A percentile compares a stretch with the other conserved stretches of the same genome.
Conservation (phyloP, 2,797 vertebrate genomes). For the Prionace glauca region DNA sequence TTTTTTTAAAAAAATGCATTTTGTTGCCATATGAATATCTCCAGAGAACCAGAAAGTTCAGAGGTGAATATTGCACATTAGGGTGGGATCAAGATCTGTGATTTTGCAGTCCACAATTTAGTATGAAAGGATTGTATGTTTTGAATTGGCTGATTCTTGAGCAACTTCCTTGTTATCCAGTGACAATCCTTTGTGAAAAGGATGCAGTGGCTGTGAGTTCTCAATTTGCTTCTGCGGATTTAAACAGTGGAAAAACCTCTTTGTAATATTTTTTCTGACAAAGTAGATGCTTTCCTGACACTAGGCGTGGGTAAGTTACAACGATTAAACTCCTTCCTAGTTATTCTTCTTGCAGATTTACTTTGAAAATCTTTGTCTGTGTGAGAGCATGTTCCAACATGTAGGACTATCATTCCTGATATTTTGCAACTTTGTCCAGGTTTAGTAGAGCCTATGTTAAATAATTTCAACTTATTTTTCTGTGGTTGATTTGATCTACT, state of each 20-base stretch:
- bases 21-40: neutral
- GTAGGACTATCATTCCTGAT: neutral
- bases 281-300: neutral
- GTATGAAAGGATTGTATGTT: neutral
- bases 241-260: neutral
- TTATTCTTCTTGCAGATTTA: neutral
- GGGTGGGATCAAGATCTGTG: neutral
- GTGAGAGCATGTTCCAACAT: neutral
- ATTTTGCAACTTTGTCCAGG: neutral
- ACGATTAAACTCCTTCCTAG: neutral
- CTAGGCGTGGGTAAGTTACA: neutral
- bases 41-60: neutral
- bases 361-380: neutral
- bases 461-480: neutral
- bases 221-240: neutral
- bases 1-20: neutral
- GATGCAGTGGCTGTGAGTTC: neutral
- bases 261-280: neutral
- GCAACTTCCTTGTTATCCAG: neutral
- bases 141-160: neutral
- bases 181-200: neutral
- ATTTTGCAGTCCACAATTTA: neutral
- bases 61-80: neutral
- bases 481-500: neutral
- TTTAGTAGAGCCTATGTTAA: neutral